Conservation (phyloP, 2,113 vertebrate genomes). For the Holacanthus passer region DNA sequence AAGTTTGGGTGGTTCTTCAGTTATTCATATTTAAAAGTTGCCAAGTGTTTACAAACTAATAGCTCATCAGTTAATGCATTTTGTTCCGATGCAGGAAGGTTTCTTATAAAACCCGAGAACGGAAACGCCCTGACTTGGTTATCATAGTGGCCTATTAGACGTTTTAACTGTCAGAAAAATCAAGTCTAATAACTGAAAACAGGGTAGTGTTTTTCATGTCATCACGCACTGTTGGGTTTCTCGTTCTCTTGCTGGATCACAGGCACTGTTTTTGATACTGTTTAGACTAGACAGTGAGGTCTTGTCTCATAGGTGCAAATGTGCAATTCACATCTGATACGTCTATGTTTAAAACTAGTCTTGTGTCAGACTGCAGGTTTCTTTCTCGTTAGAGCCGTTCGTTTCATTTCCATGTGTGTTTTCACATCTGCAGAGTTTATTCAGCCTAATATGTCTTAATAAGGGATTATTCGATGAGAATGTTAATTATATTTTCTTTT, state of each 20-base stretch:
- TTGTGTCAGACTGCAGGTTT: constrained; percentile 40
- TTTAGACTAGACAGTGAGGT: constrained; percentile 58
- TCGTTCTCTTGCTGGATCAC: constrained; percentile 69
- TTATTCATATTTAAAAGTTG: constrained; percentile 71
- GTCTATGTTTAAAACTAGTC: constrained; percentile 42
- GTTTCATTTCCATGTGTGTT: constrained; percentile 57
- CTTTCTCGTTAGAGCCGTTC: constrained; percentile 58
- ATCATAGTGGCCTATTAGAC: constrained; percentile 68
- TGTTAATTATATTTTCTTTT: constrained; percentile 64
- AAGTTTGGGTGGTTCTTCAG: constrained; percentile 34
- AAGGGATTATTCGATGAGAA: constrained; percentile 68
- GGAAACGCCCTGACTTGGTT: constrained; percentile 31
- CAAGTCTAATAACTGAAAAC: constrained; percentile 31
- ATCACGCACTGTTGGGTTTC: constrained; percentile 57
- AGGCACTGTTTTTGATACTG: constrained; percentile 69
- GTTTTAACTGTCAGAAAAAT: constrained; percentile 36
- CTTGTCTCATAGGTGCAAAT: constrained; percentile 61
- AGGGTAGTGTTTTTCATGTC: constrained; percentile 30
- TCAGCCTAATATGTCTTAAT: constrained; percentile 83
- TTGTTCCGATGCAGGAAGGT: constrained; percentile 44
- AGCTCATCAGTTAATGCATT: constrained; percentile 51
- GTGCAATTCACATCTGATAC: constrained; percentile 64
- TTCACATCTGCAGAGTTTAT: constrained; percentile 67
- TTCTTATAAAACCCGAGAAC: constrained; percentile 42
- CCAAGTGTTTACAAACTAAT: constrained; percentile 79